phyloP scores from a whole-genome alignment of 2,888 invertebrate species.

The Serripes groenlandicus region DNA sequence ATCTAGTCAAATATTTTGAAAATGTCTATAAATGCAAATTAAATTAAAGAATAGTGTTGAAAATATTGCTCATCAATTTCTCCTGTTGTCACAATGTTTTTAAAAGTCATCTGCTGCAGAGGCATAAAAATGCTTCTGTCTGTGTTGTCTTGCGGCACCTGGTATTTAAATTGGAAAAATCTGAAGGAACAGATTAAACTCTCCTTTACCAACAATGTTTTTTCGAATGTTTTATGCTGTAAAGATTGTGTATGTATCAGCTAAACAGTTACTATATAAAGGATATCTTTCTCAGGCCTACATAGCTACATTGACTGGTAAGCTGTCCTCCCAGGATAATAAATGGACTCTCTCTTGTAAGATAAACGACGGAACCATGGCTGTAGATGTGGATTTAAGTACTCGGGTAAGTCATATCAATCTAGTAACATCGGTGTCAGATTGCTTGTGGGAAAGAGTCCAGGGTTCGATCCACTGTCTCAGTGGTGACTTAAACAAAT shows the following conservation, averaged over 20 bases:
- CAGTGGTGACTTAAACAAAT: background rate
- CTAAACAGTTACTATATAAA: background rate
- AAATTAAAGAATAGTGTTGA: too few relatives aligned
- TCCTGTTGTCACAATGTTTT: too few relatives aligned
- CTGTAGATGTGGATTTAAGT: constrained; percentile 83
- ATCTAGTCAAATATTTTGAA: too few relatives aligned
- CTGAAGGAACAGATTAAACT: too few relatives aligned
- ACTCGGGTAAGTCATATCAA: constrained; percentile 75
- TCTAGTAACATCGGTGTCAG: background rate
- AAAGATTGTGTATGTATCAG: too few relatives aligned
- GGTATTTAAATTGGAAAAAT: too few relatives aligned
- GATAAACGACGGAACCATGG: constrained; percentile 87
- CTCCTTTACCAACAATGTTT: background rate
- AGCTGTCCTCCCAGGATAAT: constrained; percentile 81
- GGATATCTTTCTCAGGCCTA: constrained; percentile 81
- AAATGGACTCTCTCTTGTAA: constrained; percentile 86
- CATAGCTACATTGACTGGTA: constrained; percentile 86
- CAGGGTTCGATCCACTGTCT: background rate
- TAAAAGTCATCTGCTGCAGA: too few relatives aligned
- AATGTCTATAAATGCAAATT: too few relatives aligned
- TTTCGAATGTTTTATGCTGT: background rate
- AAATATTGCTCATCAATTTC: too few relatives aligned
- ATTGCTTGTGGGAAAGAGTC: background rate
- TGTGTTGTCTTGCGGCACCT: too few relatives aligned
- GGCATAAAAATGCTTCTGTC: too few relatives aligned